These are phyloP conservation scores for Ectropis crepuscularia DNA, from an alignment of 2,888 invertebrate species.

Conservation along the genomic window DNA sequence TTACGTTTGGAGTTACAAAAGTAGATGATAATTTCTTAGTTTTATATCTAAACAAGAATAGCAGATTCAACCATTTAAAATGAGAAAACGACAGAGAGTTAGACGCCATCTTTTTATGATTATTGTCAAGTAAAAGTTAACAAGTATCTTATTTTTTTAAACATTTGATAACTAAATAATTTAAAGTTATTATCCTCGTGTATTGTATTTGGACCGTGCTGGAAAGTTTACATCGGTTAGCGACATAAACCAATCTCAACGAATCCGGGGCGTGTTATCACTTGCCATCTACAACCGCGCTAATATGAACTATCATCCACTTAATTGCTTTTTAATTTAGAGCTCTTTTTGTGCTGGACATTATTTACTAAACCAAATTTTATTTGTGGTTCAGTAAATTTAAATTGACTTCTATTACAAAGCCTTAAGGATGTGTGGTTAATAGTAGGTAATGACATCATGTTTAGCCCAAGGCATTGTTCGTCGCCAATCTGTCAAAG, in stretches of 20 bases:
- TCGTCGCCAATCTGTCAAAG: slow-evolving; percentile 59
- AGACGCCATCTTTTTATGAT: no score
- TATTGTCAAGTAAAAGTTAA: no score
- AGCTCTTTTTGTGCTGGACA: slow-evolving; percentile 35
- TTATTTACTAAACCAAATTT: slow-evolving; percentile 8
- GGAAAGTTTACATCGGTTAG: slow-evolving; percentile 42
- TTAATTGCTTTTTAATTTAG: slow-evolving; percentile 23
- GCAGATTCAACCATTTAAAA: no score
- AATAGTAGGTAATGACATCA: slow-evolving; percentile 26
- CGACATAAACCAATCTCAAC: slow-evolving; percentile 51
- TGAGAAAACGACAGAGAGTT: no score
- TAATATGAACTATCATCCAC: slow-evolving; percentile 31
- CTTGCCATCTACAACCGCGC: slow-evolving; percentile 44
- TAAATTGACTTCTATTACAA: not conserved
- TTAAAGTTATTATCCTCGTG: not conserved
- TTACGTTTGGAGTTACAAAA: no score
- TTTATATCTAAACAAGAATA: no score
- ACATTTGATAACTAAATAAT: no score
- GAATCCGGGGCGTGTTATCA: slow-evolving; percentile 56
- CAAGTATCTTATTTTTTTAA: no score
- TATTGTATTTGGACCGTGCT: slow-evolving; percentile 15
- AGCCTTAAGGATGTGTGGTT: not conserved
- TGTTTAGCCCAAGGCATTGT: slow-evolving; percentile 50
- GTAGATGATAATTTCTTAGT: no score
- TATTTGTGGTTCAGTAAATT: slow-evolving; percentile 1